Conservation (phyloP, 2,888 invertebrate genomes). For the Scaptomyza caliginosa region DNA sequence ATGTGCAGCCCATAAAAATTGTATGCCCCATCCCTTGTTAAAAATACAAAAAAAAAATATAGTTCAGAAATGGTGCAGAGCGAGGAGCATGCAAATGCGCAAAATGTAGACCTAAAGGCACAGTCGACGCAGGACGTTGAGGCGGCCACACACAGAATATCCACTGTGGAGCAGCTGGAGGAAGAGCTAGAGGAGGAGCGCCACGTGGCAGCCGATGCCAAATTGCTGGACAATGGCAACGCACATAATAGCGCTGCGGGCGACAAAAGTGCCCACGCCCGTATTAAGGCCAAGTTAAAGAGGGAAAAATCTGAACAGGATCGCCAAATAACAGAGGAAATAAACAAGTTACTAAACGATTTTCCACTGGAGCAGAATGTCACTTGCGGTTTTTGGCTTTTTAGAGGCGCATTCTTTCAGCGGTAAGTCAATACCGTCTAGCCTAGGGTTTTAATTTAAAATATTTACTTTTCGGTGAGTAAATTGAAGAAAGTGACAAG, state of each 20-base stretch:
- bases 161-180: constrained; percentile 16
- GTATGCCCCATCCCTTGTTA: not conserved
- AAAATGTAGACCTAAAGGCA: constrained; percentile 19
- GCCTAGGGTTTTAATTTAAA: not conserved
- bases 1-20: constrained; percentile 33
- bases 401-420: constrained; percentile 86
- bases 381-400: constrained; percentile 87
- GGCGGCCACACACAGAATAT: not conserved
- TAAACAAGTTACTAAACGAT: constrained; percentile 85
- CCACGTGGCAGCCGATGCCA: constrained; percentile 56
- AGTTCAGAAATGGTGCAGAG: constrained; percentile 56
- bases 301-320: constrained; percentile 76
- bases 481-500: too few species aligned
- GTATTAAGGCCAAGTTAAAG: constrained; percentile 52
- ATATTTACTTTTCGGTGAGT: too few species aligned
- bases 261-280: constrained; percentile 27
- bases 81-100: constrained; percentile 33
- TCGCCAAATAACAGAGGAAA: constrained; percentile 81
- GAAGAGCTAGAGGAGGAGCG: constrained; percentile 44
- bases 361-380: constrained; percentile 87
- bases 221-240: constrained; percentile 72
- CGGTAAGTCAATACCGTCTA: constrained; percentile 83
- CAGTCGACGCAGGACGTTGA: constrained; percentile 35
- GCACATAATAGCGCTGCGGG: constrained; percentile 7
- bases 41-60: not conserved